Base-by-base conservation (phyloP, 2,113 vertebrate species). In the Rallus limicola region DNA sequence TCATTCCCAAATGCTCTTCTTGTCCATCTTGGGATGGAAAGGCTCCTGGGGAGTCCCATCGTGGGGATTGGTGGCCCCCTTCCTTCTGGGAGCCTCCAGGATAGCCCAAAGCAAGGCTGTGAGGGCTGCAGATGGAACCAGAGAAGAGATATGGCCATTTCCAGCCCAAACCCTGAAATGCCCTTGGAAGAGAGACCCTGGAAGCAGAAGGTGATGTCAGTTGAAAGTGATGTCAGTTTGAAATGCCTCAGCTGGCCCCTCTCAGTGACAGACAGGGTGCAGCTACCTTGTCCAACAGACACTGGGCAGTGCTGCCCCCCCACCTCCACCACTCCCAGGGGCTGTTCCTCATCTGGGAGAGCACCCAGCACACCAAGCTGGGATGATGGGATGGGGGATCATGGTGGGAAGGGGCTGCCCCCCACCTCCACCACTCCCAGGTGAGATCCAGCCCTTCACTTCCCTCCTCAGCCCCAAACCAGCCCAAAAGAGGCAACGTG, bases 41-140 rank as follows among this genome's bases (percentile, higher is more conserved):
- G 1, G 3, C 9, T 63, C 4, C 12, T 1, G 3, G 65, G 44
- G 70, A 16, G 34, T 77, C 1, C 2, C 60, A 3, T 18, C 1
- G 9, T 0, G 9, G 40, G 38, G n/a, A 3, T 42, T 68, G 58
- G 14, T 19, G 58, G 48, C 29, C 28, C 71, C 42, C 40, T 23
- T 23, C 36, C 26, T 56, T 28, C 18, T 5, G 15, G 79, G 24
- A 74, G 55, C 34, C 28, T 63, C 44, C n/a, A 24, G 58, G 78
- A 46, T 21, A 68, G 70, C 75, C 40, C 46, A 46, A 68, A 36
- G 53, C 64, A 34, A 44, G 19, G 60, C 2, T 3, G 18, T 5
- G 26, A 17, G 53, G 28, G 29, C 19, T 44, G 58, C 2, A 33
- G 34, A 36, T 4, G 50, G 16, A 74, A 53, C 8, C 25, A 29